Base-by-base conservation (phyloP, 2,888 invertebrate genomes). In the Acrocera orbiculus region DNA sequence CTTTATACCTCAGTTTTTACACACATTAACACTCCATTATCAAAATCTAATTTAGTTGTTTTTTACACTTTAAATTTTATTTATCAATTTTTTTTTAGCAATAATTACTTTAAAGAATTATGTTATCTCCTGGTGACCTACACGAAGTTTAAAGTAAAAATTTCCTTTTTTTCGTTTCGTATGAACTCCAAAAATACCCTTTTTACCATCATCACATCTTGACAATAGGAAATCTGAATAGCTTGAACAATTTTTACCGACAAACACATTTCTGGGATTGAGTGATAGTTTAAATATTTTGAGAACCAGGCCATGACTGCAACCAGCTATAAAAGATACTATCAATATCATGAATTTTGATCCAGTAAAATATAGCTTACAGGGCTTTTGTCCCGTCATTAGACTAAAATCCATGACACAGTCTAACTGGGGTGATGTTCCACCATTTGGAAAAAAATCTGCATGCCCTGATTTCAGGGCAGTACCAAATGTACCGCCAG, bases 391-490 rank as follows among this genome's bases (percentile, higher is more conserved):
- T n/a, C n/a, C n/a, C n/a, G n/a, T n/a, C n/a, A n/a, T n/a, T 14
- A 27, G 10, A 9, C 27, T 22, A 10, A 49, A 42, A 37, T 47
- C 46, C 38, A 49, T 43, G n/a, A n/a, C n/a, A 38, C 59, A 59
- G 41, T 58, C 56, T 11, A 46, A 43, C 41, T 59, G 59, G 3
- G 58, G 56, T 2, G 50, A 48, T 6, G 39, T 44, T 1, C 59
- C 58, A 2, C 58, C 58, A 35, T 59, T 58, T 2, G 59, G 56
- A 40, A 53, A 59, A 40, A 57, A 59, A 36, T 59, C 59, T 1
- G 55, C 58, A 38, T 59, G 58, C 4, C 59, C 59, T 8, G 50
- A 48, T 41, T 57, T 56, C 3, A 48, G 33, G 13, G 43, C 44
- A 6, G 54, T 51, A 19, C 58, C 58, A 38, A 59, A 36, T 0